These are phyloP conservation scores for Elachura formosa DNA, from an alignment of 2,113 vertebrate species.

Conservation along the genomic window DNA sequence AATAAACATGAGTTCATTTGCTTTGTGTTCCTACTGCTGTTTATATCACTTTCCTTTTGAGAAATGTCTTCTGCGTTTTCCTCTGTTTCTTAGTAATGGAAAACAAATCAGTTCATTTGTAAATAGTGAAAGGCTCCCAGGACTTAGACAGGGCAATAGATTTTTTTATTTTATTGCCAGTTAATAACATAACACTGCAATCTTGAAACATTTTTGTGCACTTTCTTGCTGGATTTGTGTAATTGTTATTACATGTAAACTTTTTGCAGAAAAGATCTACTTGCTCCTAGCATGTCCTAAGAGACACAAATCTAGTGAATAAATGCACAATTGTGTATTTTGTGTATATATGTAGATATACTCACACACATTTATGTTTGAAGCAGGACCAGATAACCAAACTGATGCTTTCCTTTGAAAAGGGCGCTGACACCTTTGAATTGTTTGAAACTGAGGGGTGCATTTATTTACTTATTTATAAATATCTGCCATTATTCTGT, in stretches of 20 bases:
- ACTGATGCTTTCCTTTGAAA: not conserved
- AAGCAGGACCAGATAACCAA: not conserved
- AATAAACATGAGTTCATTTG: not conserved
- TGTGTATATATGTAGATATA: accelerated
- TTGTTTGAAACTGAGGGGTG: not conserved
- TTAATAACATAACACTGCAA: not conserved
- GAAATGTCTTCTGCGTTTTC: not conserved
- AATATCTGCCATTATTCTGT: not conserved
- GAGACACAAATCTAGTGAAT: not conserved
- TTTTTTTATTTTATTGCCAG: not conserved
- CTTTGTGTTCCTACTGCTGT: not conserved
- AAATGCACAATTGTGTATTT: not conserved
- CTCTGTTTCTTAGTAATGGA: not conserved
- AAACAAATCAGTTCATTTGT: not conserved
- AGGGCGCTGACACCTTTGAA: not conserved
- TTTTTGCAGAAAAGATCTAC: not conserved
- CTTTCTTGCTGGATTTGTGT: not conserved
- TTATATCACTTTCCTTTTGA: not conserved
- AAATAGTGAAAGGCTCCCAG: not conserved
- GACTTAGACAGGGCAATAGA: not conserved
- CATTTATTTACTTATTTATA: not conserved
- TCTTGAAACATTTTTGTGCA: not conserved
- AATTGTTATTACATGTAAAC: not conserved
- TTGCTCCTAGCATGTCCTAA: not conserved
- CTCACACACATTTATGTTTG: not conserved